A percentile compares a stretch with the other conserved stretches of the same genome.
Conservation (phyloP, 2,113 vertebrate species). For the Boulengeromyrus knoepffleri region DNA sequence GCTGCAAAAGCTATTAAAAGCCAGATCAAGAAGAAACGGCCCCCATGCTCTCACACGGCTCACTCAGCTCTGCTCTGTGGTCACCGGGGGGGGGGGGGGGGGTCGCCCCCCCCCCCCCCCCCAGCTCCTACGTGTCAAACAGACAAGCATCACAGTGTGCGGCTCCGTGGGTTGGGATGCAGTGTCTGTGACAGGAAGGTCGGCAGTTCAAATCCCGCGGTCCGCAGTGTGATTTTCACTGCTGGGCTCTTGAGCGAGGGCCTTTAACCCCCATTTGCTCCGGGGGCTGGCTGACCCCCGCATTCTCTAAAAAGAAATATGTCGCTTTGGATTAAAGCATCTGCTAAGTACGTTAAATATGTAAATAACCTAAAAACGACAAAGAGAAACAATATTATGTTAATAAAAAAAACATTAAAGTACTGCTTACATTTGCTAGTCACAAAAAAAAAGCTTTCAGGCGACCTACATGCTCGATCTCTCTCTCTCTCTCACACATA, state of each 20-base stretch:
- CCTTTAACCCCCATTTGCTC: neutral
- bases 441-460: neutral
- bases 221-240: neutral
- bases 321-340: neutral
- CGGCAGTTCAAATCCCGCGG: neutral
- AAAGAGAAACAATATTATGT: neutral
- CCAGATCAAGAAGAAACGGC: neutral
- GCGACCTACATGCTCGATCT: neutral
- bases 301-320: neutral
- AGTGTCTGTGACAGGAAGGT: neutral
- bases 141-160: neutral
- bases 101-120: no score
- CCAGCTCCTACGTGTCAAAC: neutral
- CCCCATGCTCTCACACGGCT: neutral
- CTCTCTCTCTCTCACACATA: neutral
- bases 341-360: neutral
- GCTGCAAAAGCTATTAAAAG: neutral
- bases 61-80: neutral
- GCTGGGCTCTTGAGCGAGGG: neutral
- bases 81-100: no score
- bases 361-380: neutral
- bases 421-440: neutral
- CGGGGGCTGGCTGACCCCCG: neutral
- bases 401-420: neutral
- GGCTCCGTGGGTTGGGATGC: neutral